Base-by-base conservation (phyloP, 92 coral and sea anemone genomes). In the Montipora capitata region DNA sequence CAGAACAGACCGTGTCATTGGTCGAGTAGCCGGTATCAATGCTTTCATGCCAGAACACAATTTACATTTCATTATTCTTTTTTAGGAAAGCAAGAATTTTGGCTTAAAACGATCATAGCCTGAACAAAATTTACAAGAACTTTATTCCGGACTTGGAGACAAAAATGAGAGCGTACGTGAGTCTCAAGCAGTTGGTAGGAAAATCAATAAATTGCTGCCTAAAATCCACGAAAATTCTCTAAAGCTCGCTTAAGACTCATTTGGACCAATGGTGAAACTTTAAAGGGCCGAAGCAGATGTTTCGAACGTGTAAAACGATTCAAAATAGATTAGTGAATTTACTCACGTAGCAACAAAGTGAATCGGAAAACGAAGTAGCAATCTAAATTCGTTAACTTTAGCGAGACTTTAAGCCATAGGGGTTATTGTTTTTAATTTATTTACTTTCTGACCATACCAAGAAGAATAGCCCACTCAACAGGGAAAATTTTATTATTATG, bases 1-100 rank as follows among this genome's bases (percentile, higher is more conserved):
- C 88, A 76, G 76, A 87, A 85, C 90, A 88, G 86, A 71, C 77
- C 89, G 81, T 77, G 77, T 89, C 68, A 95, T 94, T 88, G 98
- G 98, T 81, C 81, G 73, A 45, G n/a, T 27, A 27, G 35, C 35
- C 35, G 35, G 35, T 62, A 61, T 88, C 81, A 91, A 78, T 82
- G 64, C 89, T 16, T 89, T 91, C 97, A 92, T 94, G 93, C 97
- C 97, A 92, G 92, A 89, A 83, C 97, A 94, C 85, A 78, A 92
- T 94, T 94, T 91, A 84, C 94, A 82, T 94, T 93, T 90, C 63
- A 74, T 92, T 89, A 89, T 92, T 89, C 83, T 94, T 79, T 85
- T 86, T 64, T 83, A 51, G 87, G 85, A 82, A 64, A 87, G 89
- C 86, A 87, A 87, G 94, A 92, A 90, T 77, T 92, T 92, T 81